A percentile compares a stretch with the other conserved stretches of the same genome.
Evolutionary conservation across 2,888 invertebrate genomes (phyloP).

Genomic region (Tetrapedia diversipes): DNA sequence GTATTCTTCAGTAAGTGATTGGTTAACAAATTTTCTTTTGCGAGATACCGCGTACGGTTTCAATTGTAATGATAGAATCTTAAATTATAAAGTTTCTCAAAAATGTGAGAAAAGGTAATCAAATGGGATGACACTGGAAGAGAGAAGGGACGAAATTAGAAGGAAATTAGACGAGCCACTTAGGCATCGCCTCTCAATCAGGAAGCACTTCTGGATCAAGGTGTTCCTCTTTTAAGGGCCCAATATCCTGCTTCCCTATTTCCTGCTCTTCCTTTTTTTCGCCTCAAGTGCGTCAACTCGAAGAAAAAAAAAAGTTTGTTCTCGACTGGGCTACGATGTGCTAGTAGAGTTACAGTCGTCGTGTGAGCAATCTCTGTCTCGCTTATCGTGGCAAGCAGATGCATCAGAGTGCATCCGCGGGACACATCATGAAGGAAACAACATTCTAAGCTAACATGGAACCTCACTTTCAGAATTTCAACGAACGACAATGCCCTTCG

Average conservation of each 20-base stretch:
- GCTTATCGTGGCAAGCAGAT: slow-evolving; percentile 58
- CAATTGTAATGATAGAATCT: not conserved
- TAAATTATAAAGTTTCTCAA: too few species aligned
- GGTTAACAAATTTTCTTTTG: too few species aligned
- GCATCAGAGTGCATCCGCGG: slow-evolving; percentile 46
- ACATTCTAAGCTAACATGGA: slow-evolving; percentile 40
- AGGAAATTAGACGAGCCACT: slow-evolving; percentile 72
- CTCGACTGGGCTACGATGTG: slow-evolving; percentile 12
- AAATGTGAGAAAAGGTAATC: not conserved
- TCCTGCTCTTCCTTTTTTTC: slow-evolving; percentile 56
- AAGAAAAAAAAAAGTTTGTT: slow-evolving; percentile 26
- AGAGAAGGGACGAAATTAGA: slow-evolving; percentile 69
- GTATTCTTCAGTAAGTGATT: too few species aligned
- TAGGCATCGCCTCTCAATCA: slow-evolving; percentile 53
- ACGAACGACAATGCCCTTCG: not conserved
- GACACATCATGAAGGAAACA: slow-evolving; percentile 38
- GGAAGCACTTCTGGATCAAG: slow-evolving; percentile 52
- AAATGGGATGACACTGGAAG: slow-evolving; percentile 26
- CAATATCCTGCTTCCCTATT: slow-evolving; percentile 60
- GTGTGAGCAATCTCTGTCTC: slow-evolving; percentile 39
- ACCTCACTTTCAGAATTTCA: slow-evolving; percentile 36
- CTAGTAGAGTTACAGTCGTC: slow-evolving; percentile 23
- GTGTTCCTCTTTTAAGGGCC: slow-evolving; percentile 47
- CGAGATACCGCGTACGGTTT: too few species aligned
- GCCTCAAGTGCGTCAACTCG: slow-evolving; percentile 9